Base-by-base conservation (phyloP, 2,888 invertebrate species). In the Belgica antarctica region DNA sequence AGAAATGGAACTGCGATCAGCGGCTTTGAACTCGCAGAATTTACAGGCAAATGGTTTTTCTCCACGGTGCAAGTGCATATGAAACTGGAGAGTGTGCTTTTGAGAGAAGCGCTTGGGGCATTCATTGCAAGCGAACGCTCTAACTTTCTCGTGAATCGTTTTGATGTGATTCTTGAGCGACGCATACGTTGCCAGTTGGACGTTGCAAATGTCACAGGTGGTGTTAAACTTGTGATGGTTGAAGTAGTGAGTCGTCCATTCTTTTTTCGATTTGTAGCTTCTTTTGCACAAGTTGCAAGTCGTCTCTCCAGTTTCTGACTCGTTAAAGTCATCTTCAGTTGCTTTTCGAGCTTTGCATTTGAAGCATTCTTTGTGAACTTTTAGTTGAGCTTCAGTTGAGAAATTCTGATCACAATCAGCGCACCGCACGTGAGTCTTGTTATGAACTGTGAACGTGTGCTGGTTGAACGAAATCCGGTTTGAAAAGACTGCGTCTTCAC, bases 331-430 rank as follows among this genome's bases (percentile, higher is more conserved):
- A 15, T 52, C 52, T 2, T 52, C 52, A 52, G 52, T 52, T 22
- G 52, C 52, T 52, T 52, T 7, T 52, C 52, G 52, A 15, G 52
- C 52, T 4, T 52, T 52, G 12, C 52, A 52, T 22, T 52, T 52
- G 7, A 52, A 24, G 12, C 22, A 22, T 52, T 52, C 52, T 24
- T 52, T 52, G 52, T 52, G 52, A 52, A 24, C 4, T 52, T 52
- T 52, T 2, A 52, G 52, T 2, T 52, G 52, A 3, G 7, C 52
- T 7, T 52, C 52, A 2, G 17, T 52, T 52, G 52, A 52, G 17
- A 52, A 52, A 5, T 19, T 24, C 24, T 52, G 19, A 12, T 52
- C 24, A 22, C 52, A 52, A 5, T 52, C 5, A 19, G 7, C 19
- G 17, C 52, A 52, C 2, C 52, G 52, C 4, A 52, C 24, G 17